A percentile compares a stretch with the other conserved stretches of the same genome.
Evolutionary conservation across 2,797 vertebrate species (phyloP).

Genomic region (Alcedo quadribrachys): DNA sequence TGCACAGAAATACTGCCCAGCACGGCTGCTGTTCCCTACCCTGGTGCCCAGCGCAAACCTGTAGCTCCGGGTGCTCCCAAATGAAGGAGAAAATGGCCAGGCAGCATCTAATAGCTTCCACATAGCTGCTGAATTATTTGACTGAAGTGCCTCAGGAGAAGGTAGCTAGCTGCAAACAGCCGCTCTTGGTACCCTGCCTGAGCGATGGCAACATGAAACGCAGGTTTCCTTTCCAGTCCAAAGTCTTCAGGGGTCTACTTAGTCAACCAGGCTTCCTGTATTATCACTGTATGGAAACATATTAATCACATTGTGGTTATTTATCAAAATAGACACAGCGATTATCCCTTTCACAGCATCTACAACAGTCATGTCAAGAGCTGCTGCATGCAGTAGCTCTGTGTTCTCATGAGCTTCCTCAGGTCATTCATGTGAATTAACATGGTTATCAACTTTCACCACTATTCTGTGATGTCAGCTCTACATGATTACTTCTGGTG

Average conservation of each 20-base stretch:
- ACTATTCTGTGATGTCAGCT: background rate
- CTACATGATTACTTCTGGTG: rapidly evolving
- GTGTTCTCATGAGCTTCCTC: background rate
- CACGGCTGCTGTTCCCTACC: rapidly evolving
- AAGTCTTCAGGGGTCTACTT: background rate
- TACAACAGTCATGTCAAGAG: rapidly evolving
- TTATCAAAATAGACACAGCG: background rate
- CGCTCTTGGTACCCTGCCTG: rapidly evolving
- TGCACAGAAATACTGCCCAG: background rate
- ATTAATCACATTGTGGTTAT: background rate
- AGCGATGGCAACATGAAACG: rapidly evolving
- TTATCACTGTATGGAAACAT: background rate
- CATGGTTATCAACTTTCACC: background rate
- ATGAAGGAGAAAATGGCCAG: background rate
- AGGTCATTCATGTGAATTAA: background rate
- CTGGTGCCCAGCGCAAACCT: too few species aligned
- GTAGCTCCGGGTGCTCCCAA: too few species aligned
- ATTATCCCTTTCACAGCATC: rapidly evolving
- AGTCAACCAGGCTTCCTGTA: rapidly evolving
- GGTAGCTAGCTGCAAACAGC: background rate
- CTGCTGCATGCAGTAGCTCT: rapidly evolving
- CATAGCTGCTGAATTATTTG: too few species aligned
- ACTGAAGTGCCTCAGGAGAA: rapidly evolving
- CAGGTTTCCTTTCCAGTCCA: rapidly evolving
- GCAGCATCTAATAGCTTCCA: background rate